These are phyloP conservation scores for Halictus ligatus DNA, from an alignment of 2,888 invertebrate species.

Conservation along the genomic window DNA sequence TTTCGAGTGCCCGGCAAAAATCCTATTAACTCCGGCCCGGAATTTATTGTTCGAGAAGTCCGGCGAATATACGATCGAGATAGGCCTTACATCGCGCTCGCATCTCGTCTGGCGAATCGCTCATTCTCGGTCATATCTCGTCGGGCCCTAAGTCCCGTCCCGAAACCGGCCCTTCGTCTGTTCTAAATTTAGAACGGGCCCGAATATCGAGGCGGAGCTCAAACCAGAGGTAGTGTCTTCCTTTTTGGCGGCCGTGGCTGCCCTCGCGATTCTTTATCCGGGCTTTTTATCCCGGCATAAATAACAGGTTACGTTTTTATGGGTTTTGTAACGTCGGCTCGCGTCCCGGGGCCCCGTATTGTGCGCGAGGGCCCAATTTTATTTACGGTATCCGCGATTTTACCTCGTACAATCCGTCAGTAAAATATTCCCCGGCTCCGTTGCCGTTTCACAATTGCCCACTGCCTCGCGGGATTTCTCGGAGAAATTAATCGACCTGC, in stretches of 20 bases:
- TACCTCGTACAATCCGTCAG: not conserved
- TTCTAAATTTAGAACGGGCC: slow-evolving; percentile 72
- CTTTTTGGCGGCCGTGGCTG: slow-evolving; percentile 36
- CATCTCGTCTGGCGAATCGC: slow-evolving; percentile 26
- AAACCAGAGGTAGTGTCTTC: slow-evolving; percentile 36
- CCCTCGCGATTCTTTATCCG: slow-evolving; percentile 38
- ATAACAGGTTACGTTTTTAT: slow-evolving; percentile 75
- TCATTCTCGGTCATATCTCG: slow-evolving; percentile 32
- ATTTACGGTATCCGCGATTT: slow-evolving; percentile 49
- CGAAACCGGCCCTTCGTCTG: slow-evolving; percentile 68
- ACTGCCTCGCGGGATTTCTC: not conserved
- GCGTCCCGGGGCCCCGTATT: slow-evolving; percentile 44
- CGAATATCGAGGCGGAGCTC: slow-evolving; percentile 59
- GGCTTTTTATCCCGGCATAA: slow-evolving; percentile 61
- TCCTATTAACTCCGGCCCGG: not conserved
- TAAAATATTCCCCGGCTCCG: not conserved
- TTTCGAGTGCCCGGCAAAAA: not conserved
- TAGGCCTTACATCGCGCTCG: not conserved
- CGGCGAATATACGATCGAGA: slow-evolving; percentile 13
- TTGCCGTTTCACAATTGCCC: not conserved
- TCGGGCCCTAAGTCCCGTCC: slow-evolving; percentile 51
- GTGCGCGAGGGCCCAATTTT: slow-evolving; percentile 33
- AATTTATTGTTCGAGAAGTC: slow-evolving; percentile 23
- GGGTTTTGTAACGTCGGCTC: slow-evolving; percentile 64
- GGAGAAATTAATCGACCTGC: not conserved